These are phyloP conservation scores for Poeciliopsis turneri DNA, from an alignment of 2,797 vertebrate genomes.

Conservation along the genomic window DNA sequence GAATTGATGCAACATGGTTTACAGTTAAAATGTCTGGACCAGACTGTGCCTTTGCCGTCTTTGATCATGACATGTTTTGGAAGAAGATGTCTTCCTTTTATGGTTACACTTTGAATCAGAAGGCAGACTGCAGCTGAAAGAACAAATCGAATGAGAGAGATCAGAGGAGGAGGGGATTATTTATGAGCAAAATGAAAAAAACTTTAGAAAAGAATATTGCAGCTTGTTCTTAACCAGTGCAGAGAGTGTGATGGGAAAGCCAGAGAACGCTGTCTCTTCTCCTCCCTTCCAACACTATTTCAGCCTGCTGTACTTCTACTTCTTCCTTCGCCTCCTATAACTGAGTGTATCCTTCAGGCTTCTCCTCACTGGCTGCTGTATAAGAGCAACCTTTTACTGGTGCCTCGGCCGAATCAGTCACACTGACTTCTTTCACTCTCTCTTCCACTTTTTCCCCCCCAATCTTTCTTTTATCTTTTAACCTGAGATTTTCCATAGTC, in stretches of 20 bases:
- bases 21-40: constrained; percentile 46
- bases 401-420: constrained; percentile 69
- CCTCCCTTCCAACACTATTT: constrained; percentile 47
- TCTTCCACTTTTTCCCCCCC: constrained; percentile 13
- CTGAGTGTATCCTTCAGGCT: constrained; percentile 72
- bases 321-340: constrained; percentile 54
- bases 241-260: constrained; percentile 36
- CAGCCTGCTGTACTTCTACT: constrained; percentile 34
- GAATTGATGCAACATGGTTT: constrained; percentile 60
- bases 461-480: constrained; percentile 10
- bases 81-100: constrained; percentile 54
- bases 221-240: constrained; percentile 34
- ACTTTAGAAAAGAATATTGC: constrained; percentile 30
- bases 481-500: constrained; percentile 43
- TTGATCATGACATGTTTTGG: constrained; percentile 55
- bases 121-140: constrained; percentile 44
- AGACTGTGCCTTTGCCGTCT: constrained; percentile 32
- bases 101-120: constrained; percentile 41
- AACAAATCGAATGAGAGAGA: constrained; percentile 23
- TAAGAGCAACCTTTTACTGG: constrained; percentile 71
- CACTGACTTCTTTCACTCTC: constrained; percentile 56
- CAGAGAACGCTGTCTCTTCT: constrained; percentile 31
- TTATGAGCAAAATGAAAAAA: constrained; percentile 21
- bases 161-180: constrained; percentile 23
- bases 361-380: constrained; percentile 56